Evolutionary conservation across 2,113 vertebrate species (phyloP), one percentile per base, ranked within the genome.

Genomic region (Dicentrarchus labrax): DNA sequence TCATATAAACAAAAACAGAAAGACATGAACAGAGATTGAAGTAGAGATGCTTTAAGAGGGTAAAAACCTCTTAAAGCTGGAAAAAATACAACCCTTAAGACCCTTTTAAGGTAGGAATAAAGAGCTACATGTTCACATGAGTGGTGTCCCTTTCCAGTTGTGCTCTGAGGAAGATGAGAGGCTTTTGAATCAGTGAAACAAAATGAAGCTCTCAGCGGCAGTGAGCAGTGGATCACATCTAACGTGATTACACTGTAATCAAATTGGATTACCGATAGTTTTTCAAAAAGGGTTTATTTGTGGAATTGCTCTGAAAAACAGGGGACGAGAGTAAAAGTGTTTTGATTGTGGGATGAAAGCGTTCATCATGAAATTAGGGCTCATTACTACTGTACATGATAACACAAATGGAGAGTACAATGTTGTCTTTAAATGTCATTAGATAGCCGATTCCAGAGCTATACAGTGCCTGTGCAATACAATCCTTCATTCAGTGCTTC

Each of bases 241-340:
- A 22, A 62, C 4, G 22, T 16, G 72, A 62, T 75, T 51, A 62
- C 30, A 39, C 70, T 47, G 54, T 24, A 47, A 47, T 59, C 41
- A 19, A 30, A 30, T 5, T 57, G 70, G 70, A 72, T 72, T 45
- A 30, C 69, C n/a, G 36, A 56, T 67, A 19, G 30, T 69, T 70
- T 70, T 54, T 70, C 50, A 3, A 3, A 41, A 38, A 71, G 36
- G 50, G 6, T n/a, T 71, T 71, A 54, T 71, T 41, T 0, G 10
- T 41, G 19, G 11, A 41, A 2, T 36, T 22, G 3, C 39, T 60
- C 22, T 19, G 22, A 24, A 30, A 30, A 68, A 43, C 15, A 30
- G 39, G 2, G 13, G 53, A 47, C 16, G 16, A 36, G 54, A 48
- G n/a, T 57, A 15, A 16, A 61, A 38, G 19, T 5, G 4, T 7